Base-by-base conservation (phyloP, 1,140 invertebrate species). In the Schlechtendalia chinensis region DNA sequence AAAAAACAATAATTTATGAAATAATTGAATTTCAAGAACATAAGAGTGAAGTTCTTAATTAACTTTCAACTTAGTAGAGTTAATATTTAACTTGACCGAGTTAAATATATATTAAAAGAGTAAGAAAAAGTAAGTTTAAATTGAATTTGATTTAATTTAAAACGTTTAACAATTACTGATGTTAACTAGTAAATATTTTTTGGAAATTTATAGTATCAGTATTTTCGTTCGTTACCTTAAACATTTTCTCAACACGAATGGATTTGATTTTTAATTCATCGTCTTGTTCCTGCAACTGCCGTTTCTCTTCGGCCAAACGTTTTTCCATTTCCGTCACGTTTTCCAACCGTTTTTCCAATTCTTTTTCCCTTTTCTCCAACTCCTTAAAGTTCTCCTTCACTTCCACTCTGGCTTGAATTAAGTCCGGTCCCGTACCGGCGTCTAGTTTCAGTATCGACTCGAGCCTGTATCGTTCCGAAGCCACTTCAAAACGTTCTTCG, bases 241-340 rank as follows among this genome's bases (percentile, higher is more conserved):
- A 47, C 56, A 79, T 58, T 79, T 79, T 79, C 50, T 79, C 75
- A 29, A 56, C 75, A 29, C 75, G 75, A 79, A 79, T 79, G 5
- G 58, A 61, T 50, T 79, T 79, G 16, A 61, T 61, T 79, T 79
- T 79, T 29, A 63, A 27, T 47, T 79, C 39, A 22, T 79, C 75
- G 11, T 79, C 75, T 50, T 27, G 24, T 45, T 79, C 39, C 47
- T 59, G 56, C 14, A 79, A 27, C 19, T 50, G 50, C 0, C n/a
- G 39, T 47, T 79, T 79, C 45, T 59, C 56, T 50, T 79, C 58
- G 10, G 22, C 17, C 24, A 79, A 47, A 50, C 16, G 75, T 47
- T 27, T 79, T 79, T 79, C 75, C 1, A 56, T 8, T 63, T 61
- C 75, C 63, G 63, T 61, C n/a, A n/a, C 19, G 6, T 47, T 11